These are phyloP conservation scores for Melanargia galathea DNA, from an alignment of 2,888 invertebrate genomes.

Conservation along the genomic window DNA sequence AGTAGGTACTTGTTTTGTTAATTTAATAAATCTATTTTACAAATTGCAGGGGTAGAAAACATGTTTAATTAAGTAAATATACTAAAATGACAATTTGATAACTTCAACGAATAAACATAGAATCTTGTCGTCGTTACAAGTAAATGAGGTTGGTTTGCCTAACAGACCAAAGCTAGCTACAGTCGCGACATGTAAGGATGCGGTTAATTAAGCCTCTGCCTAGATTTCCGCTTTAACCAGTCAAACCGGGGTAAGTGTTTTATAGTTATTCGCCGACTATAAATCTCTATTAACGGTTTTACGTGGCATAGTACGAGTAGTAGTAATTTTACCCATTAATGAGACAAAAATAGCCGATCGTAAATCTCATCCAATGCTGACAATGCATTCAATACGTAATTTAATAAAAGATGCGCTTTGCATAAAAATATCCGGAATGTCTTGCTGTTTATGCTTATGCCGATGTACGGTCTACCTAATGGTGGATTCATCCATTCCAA, in stretches of 20 bases:
- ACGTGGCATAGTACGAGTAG: constrained; percentile 26
- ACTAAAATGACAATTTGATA: constrained; percentile 12
- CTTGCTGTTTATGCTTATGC: not conserved
- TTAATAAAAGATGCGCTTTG: constrained; percentile 4
- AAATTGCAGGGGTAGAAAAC: not conserved
- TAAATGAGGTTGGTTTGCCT: constrained; percentile 42
- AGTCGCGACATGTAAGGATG: constrained; percentile 65
- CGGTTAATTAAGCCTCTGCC: constrained; percentile 70
- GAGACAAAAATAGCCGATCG: constrained; percentile 11
- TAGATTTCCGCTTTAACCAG: constrained; percentile 76
- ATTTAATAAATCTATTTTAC: not conserved
- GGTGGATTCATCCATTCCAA: constrained; percentile 16
- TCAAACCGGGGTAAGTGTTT: constrained; percentile 48
- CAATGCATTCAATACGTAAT: constrained; percentile 10
- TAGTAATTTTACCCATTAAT: constrained; percentile 17
- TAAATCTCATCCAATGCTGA: constrained; percentile 10
- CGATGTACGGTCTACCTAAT: constrained; percentile 2
- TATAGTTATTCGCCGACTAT: constrained; percentile 35
- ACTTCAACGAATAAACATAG: constrained; percentile 23
- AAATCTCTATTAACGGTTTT: constrained; percentile 38
- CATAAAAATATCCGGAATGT: not conserved
- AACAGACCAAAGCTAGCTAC: constrained; percentile 48
- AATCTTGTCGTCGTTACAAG: constrained; percentile 27
- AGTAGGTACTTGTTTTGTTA: not conserved
- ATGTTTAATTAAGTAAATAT: constrained; percentile 14